Percentiles rank a stretch among this genome's conserved stretches.
Conservation (phyloP, 1,140 invertebrate species). For the Brachionus manjavacas region DNA sequence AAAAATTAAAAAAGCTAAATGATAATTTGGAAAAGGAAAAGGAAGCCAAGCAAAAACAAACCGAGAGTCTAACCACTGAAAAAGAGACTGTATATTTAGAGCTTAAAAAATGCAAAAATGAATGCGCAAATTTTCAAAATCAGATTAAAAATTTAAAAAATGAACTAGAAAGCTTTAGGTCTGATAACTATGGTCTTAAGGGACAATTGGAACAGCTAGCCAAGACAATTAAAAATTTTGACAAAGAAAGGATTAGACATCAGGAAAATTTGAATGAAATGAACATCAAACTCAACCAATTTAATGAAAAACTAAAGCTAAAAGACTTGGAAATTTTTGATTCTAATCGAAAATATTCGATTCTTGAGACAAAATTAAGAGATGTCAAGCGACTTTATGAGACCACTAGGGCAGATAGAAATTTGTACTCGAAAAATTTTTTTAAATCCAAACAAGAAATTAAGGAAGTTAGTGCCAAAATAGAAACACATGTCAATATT, state of each 20-base stretch:
- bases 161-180: neutral
- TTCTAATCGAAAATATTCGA: neutral
- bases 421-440: conserved; percentile 33
- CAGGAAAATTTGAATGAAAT: neutral
- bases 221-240: neutral
- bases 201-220: neutral
- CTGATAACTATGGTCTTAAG: neutral
- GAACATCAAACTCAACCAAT: neutral
- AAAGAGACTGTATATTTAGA: conserved; percentile 2
- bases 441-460: conserved; percentile 18
- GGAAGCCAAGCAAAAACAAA: neutral
- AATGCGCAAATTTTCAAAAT: neutral
- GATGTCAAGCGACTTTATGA: conserved; percentile 9
- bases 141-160: conserved; percentile 6
- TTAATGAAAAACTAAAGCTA: neutral
- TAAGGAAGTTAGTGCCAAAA: neutral
- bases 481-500: neutral
- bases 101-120: neutral
- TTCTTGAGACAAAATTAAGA: neutral
- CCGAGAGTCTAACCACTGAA: neutral
- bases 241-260: conserved; percentile 14
- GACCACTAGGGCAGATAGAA: neutral
- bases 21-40: conserved; percentile 9
- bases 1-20: conserved; percentile 11
- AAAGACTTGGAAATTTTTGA: conserved; percentile 19